These are phyloP conservation scores for Porites cylindrica DNA, from an alignment of 92 coral and sea anemone genomes.

Conservation along the genomic window DNA sequence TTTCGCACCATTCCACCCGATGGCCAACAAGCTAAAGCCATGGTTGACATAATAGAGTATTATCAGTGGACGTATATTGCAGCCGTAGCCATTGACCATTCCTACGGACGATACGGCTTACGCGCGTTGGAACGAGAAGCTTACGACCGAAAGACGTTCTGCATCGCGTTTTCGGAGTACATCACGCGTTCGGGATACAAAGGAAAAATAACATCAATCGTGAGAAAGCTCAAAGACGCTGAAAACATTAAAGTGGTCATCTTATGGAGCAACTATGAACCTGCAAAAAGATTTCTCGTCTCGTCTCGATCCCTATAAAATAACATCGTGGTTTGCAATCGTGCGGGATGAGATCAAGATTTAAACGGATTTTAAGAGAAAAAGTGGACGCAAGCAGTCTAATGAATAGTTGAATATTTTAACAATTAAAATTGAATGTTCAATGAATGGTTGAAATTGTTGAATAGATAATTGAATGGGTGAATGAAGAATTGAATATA, in stretches of 20 bases:
- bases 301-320: too few relatives aligned
- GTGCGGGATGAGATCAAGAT: too few relatives aligned
- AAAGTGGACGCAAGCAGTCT: too few relatives aligned
- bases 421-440: too few relatives aligned
- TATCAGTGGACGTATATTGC: slow-evolving; percentile 84
- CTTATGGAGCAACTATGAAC: slow-evolving; percentile 86
- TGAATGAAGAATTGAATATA: too few relatives aligned
- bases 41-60: slow-evolving; percentile 83
- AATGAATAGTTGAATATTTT: too few relatives aligned
- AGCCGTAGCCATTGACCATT: slow-evolving; percentile 83
- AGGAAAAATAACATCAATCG: slow-evolving; percentile 73
- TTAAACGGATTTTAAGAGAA: too few relatives aligned
- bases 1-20: slow-evolving; percentile 90
- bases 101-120: slow-evolving; percentile 85
- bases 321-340: too few relatives aligned
- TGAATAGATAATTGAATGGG: too few relatives aligned
- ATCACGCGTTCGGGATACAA: slow-evolving; percentile 80
- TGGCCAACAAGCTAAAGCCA: slow-evolving; percentile 87
- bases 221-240: slow-evolving; percentile 73
- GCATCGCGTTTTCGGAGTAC: slow-evolving; percentile 86
- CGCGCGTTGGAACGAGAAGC: slow-evolving; percentile 87
- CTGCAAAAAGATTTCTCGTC: slow-evolving; percentile 73
- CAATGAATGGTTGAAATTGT: too few relatives aligned
- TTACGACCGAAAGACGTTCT: slow-evolving; percentile 77
- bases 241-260: slow-evolving; percentile 73